These are phyloP conservation scores for Diphyllodes magnificus DNA, from an alignment of 2,113 vertebrate species.

Conservation along the genomic window DNA sequence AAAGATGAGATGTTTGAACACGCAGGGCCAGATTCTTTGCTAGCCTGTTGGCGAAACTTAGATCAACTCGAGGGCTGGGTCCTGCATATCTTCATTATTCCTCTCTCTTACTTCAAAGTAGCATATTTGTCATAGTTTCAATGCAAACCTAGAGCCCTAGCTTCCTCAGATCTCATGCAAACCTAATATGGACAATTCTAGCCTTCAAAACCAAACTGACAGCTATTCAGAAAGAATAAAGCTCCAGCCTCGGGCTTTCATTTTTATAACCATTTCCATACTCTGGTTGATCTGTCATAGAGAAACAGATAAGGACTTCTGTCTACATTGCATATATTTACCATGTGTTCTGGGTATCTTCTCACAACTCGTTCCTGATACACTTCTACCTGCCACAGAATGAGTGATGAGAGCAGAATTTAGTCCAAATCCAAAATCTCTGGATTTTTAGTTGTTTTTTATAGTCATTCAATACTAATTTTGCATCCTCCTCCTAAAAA, in stretches of 20 bases:
- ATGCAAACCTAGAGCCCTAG: neutral
- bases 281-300: neutral
- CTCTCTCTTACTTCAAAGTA: slow-evolving; percentile 13
- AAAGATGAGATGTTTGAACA: neutral
- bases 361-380: neutral
- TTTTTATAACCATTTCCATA: slow-evolving; percentile 34
- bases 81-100: neutral
- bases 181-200: slow-evolving; percentile 32
- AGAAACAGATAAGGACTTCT: neutral
- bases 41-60: neutral
- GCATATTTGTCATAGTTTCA: slow-evolving; percentile 5
- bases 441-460: neutral
- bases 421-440: neutral
- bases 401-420: neutral
- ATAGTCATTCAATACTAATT: neutral
- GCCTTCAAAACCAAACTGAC: slow-evolving; percentile 11
- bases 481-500: neutral
- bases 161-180: slow-evolving; percentile 23
- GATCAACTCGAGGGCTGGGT: neutral
- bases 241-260: neutral
- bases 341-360: neutral
- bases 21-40: neutral
- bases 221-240: slow-evolving; percentile 7
- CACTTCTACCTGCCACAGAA: neutral
- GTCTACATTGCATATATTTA: neutral